Evolutionary conservation across 2,888 invertebrate genomes (phyloP).

Genomic region (Strigamia crassipes): DNA sequence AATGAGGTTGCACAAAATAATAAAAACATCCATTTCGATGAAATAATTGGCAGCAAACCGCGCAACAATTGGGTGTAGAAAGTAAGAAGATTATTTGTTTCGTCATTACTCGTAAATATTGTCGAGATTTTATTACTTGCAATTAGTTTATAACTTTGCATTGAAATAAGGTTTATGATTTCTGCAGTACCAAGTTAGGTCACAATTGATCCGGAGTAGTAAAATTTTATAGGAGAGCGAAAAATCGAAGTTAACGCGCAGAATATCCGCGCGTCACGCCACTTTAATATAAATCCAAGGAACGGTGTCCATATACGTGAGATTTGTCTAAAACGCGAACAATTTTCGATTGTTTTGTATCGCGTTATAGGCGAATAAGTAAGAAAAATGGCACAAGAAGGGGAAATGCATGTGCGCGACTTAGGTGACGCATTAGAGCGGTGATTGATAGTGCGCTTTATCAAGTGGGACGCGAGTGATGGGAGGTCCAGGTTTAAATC

Average conservation of each 20-base stretch:
- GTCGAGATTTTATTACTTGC: background rate
- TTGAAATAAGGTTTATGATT: background rate
- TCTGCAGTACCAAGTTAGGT: background rate
- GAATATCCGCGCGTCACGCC: background rate
- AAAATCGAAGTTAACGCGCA: background rate
- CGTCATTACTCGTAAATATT: too few relatives aligned
- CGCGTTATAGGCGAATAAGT: background rate
- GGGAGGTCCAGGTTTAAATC: background rate
- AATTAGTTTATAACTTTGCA: background rate
- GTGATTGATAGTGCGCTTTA: background rate
- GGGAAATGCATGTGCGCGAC: background rate
- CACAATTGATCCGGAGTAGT: background rate
- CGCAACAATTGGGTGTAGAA: too few relatives aligned
- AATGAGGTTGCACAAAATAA: background rate
- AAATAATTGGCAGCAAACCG: too few relatives aligned
- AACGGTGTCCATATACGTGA: background rate
- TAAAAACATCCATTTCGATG: background rate
- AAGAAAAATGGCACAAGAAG: background rate
- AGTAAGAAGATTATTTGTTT: too few relatives aligned
- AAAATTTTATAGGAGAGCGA: background rate
- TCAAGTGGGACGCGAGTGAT: background rate
- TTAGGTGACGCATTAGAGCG: constrained; percentile 2
- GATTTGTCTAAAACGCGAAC: background rate
- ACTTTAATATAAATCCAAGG: background rate
- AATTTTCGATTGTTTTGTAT: background rate